Evolutionary conservation across 2,113 vertebrate species (phyloP).

Genomic region (Neofelis nebulosa): DNA sequence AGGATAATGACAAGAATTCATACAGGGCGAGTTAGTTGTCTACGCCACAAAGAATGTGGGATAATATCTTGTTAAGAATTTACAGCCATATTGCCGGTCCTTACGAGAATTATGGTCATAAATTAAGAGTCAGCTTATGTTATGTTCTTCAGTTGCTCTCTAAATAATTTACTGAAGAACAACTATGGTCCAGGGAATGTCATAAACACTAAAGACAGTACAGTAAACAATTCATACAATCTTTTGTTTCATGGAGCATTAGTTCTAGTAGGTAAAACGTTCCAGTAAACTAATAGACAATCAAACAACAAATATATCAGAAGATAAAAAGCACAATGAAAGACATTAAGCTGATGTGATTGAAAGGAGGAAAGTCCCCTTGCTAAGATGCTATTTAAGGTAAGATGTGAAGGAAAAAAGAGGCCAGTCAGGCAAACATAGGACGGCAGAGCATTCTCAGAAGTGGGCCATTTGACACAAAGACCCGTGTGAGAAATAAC

Average conservation of each 20-base stretch:
- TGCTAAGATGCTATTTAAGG: neutral
- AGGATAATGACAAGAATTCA: neutral
- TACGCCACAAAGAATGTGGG: neutral
- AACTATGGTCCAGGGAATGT: neutral
- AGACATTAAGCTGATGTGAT: neutral
- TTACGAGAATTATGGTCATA: neutral
- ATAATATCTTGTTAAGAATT: neutral
- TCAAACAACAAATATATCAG: neutral
- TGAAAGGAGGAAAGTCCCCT: neutral
- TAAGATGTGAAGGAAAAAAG: neutral
- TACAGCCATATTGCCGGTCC: rapidly evolving
- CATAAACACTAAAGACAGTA: neutral
- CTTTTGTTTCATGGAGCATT: neutral
- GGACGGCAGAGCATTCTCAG: neutral
- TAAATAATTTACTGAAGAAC: neutral
- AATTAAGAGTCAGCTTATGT: neutral
- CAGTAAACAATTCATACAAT: neutral
- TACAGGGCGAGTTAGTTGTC: neutral
- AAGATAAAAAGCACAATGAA: neutral
- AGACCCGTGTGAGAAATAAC: neutral
- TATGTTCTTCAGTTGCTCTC: neutral
- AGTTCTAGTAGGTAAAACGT: neutral
- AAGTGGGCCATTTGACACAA: neutral
- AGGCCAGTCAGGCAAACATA: neutral
- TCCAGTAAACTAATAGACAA: neutral